Percentiles rank a stretch among this genome's conserved stretches.
These are phyloP conservation scores for Eristalis tenax DNA, from an alignment of 2,888 invertebrate species.

Conservation along the genomic window DNA sequence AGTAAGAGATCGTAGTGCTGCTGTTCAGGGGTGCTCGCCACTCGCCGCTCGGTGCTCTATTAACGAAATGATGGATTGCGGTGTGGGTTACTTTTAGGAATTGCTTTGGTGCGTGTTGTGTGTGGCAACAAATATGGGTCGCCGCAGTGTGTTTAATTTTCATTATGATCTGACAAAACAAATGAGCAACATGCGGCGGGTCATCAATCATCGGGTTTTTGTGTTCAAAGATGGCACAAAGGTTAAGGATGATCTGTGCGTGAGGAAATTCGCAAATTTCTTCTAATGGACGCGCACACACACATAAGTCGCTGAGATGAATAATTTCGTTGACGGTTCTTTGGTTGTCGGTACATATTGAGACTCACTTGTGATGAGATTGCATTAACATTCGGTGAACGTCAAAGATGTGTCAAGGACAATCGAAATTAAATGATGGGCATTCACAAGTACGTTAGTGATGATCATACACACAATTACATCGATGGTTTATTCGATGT, in stretches of 20 bases:
- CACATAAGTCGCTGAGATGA: background rate
- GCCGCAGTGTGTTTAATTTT: slow-evolving; percentile 70
- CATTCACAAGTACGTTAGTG: too few species aligned
- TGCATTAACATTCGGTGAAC: too few species aligned
- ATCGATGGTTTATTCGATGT: too few species aligned
- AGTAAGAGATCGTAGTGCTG: slow-evolving; percentile 25
- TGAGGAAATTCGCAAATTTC: slow-evolving; percentile 31
- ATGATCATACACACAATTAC: too few species aligned
- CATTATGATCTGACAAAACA: slow-evolving; percentile 70
- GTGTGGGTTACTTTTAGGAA: slow-evolving; percentile 60
- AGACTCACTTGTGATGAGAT: too few species aligned
- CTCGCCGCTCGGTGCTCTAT: slow-evolving; percentile 29
- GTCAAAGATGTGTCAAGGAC: too few species aligned
- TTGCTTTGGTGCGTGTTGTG: slow-evolving; percentile 54
- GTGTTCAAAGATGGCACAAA: slow-evolving; percentile 33
- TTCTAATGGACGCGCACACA: background rate
- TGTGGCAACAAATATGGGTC: slow-evolving; percentile 55
- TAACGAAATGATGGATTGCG: slow-evolving; percentile 70
- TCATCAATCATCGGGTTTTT: slow-evolving; percentile 60
- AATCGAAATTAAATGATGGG: too few species aligned
- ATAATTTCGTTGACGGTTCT: slow-evolving; percentile 7
- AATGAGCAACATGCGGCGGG: slow-evolving; percentile 62
- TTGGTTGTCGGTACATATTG: too few species aligned
- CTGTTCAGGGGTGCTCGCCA: slow-evolving; percentile 48
- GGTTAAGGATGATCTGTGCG: slow-evolving; percentile 14